These are phyloP conservation scores for Malthinus flaveolus DNA, from an alignment of 2,888 invertebrate genomes.

Conservation along the genomic window DNA sequence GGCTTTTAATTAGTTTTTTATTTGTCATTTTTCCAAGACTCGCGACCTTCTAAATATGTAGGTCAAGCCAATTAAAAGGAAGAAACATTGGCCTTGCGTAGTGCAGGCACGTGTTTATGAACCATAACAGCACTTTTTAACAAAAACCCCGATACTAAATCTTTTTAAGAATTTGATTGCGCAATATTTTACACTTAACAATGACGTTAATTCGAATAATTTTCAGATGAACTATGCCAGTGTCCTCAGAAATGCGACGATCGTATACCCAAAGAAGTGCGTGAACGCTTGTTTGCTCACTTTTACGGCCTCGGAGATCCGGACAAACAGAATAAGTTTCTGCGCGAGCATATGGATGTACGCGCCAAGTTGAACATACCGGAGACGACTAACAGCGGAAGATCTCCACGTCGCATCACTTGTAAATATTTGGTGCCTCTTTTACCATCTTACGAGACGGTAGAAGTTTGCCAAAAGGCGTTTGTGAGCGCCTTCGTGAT, in stretches of 20 bases:
- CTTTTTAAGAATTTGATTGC: neutral
- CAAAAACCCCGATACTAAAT: neutral
- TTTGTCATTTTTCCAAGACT: conserved; percentile 17
- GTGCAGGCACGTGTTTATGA: conserved; percentile 45
- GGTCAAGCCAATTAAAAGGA: conserved; percentile 50
- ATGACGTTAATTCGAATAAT: conserved; percentile 22
- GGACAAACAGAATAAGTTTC: conserved; percentile 56
- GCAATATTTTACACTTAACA: no score
- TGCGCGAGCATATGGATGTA: conserved; percentile 57
- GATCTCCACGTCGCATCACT: conserved; percentile 56
- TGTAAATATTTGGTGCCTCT: conserved; percentile 59
- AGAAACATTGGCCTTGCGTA: conserved; percentile 50
- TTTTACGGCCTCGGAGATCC: conserved; percentile 58
- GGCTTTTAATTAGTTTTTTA: neutral
- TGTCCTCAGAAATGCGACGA: conserved; percentile 61
- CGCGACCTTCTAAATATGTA: conserved; percentile 51
- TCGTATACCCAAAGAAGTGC: conserved; percentile 54
- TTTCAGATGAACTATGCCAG: conserved; percentile 57
- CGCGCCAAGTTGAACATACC: conserved; percentile 52
- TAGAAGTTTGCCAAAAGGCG: conserved; percentile 60
- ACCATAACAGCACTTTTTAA: neutral
- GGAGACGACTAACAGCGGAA: conserved; percentile 44
- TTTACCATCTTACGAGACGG: conserved; percentile 44
- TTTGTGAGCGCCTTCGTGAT: conserved; percentile 61
- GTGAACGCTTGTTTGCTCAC: conserved; percentile 55